Conservation (phyloP, 2,797 vertebrate species). For the Micrastur ruficollis region DNA sequence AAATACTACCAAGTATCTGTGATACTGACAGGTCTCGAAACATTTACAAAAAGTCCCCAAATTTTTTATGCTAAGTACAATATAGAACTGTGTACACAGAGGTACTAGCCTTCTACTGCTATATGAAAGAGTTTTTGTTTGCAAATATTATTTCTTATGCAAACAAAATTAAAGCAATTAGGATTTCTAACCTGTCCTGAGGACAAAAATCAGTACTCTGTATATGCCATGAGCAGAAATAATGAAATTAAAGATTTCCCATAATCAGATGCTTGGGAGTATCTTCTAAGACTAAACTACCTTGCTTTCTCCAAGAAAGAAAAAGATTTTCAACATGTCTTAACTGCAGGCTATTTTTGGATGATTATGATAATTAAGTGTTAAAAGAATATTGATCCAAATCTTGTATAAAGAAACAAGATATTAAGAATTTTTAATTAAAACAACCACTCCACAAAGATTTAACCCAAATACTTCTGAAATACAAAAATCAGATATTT, state of each 20-base stretch:
- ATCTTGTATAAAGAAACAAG: background rate
- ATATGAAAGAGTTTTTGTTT: background rate
- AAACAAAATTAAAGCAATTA: background rate
- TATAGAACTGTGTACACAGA: background rate
- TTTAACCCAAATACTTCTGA: background rate
- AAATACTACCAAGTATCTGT: background rate
- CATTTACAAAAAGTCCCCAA: background rate
- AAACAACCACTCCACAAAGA: background rate
- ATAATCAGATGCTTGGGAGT: background rate
- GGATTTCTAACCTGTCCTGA: background rate
- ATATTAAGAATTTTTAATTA: constrained; percentile 11
- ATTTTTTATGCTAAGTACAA: background rate
- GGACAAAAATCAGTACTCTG: background rate
- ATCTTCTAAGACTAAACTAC: background rate
- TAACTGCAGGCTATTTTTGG: background rate
- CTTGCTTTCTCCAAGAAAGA: background rate
- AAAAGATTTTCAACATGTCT: background rate
- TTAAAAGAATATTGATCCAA: constrained; percentile 13
- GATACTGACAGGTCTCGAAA: background rate
- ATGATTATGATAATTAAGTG: background rate
- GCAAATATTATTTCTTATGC: background rate
- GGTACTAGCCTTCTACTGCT: background rate
- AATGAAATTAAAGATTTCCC: background rate
- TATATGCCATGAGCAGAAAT: background rate
- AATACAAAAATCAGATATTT: background rate